A percentile compares a stretch with the other conserved stretches of the same genome.
These are phyloP conservation scores for Drosophila nebulosa DNA, from an alignment of 1,140 invertebrate species.

Conservation along the genomic window DNA sequence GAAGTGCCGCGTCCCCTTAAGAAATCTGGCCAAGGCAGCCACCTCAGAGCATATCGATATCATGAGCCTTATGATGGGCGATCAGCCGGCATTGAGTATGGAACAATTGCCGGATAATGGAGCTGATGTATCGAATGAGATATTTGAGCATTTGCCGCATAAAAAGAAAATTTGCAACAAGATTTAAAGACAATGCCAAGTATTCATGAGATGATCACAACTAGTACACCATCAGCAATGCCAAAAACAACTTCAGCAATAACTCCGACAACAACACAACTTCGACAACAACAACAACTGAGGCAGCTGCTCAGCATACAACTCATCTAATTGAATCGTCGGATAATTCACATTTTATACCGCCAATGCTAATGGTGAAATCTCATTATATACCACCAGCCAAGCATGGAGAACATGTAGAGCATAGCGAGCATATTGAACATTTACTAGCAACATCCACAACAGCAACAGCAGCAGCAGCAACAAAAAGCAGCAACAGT, in stretches of 20 bases:
- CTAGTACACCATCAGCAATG: slow-evolving; percentile 7
- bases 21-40: slow-evolving; percentile 44
- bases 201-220: slow-evolving; percentile 30
- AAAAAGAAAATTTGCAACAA: slow-evolving; percentile 68
- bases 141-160: slow-evolving; percentile 70
- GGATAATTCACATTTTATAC: slow-evolving; percentile 79
- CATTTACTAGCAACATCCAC: slow-evolving; percentile 19
- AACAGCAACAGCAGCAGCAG: neutral
- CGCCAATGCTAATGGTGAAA: slow-evolving; percentile 79
- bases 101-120: slow-evolving; percentile 51
- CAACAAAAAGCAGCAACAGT: slow-evolving; percentile 2
- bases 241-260: slow-evolving; percentile 9
- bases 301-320: slow-evolving; percentile 1
- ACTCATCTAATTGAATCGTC: slow-evolving; percentile 65
- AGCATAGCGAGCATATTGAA: slow-evolving; percentile 35
- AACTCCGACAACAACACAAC: slow-evolving; percentile 15
- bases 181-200: slow-evolving; percentile 62
- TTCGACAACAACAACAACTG: neutral
- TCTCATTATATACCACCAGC: slow-evolving; percentile 74
- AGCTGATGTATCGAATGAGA: slow-evolving; percentile 68
- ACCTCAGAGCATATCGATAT: slow-evolving; percentile 20
- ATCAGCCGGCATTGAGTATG: slow-evolving; percentile 64
- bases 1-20: slow-evolving; percentile 73
- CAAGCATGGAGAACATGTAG: slow-evolving; percentile 48
- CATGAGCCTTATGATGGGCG: slow-evolving; percentile 78